Conservation (phyloP, 2,113 vertebrate species). For the Cheilinus undulatus region DNA sequence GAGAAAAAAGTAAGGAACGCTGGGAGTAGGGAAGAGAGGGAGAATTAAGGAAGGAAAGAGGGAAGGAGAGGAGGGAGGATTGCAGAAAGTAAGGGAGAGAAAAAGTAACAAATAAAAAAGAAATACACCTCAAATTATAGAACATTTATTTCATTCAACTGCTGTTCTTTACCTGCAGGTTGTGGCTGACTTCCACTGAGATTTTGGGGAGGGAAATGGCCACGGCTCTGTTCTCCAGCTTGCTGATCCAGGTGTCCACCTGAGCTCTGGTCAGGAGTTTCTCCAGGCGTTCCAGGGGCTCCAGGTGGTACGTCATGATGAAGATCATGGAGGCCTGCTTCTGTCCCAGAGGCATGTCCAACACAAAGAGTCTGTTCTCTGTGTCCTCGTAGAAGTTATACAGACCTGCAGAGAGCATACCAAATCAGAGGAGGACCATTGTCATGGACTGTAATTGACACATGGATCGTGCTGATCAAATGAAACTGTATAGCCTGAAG, state of each 20-base stretch:
- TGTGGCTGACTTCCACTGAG: conserved; percentile 91
- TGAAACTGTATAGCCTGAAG: too few relatives aligned
- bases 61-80: too few relatives aligned
- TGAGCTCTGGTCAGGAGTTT: conserved; percentile 94
- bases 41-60: too few relatives aligned
- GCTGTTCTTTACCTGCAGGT: conserved; percentile 88
- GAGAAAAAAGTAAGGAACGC: too few relatives aligned
- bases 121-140: too few relatives aligned
- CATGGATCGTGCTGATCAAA: too few relatives aligned
- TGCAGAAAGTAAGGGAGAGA: too few relatives aligned
- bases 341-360: conserved; percentile 94
- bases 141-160: background rate
- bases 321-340: conserved; percentile 95
- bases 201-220: conserved; percentile 95
- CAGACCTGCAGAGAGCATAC: conserved; percentile 82
- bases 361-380: conserved; percentile 86
- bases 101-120: too few relatives aligned
- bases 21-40: too few relatives aligned
- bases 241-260: conserved; percentile 90
- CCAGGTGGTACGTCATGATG: conserved; percentile 94
- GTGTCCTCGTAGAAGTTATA: conserved; percentile 92
- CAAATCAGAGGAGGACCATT: too few relatives aligned
- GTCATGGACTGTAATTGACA: too few relatives aligned
- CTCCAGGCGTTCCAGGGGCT: conserved; percentile 91
- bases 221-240: conserved; percentile 90